Evolutionary conservation across 2,888 invertebrate genomes (phyloP), one percentile per base, ranked within the genome.

Genomic region (Apotomis betuletana): DNA sequence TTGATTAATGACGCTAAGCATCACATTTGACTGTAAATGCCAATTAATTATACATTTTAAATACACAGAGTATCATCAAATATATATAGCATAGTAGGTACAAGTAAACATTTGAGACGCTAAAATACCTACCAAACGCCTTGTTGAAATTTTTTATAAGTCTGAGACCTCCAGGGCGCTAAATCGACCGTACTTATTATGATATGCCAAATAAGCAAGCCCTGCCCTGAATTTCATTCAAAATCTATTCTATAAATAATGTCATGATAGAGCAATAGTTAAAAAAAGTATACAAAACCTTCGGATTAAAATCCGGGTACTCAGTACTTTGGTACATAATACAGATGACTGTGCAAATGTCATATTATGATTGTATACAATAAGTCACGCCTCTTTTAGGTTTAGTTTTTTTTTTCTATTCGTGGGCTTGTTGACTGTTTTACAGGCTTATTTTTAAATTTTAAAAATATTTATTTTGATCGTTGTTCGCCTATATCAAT

Each of bases 261-360:
- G 36, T 55, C 55, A 36, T 55, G 64, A 55, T 55, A 15, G 15
- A 63, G 54, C 52, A 5, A 15, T 65, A 5, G 5, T 10, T 15
- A 44, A n/a, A 46, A 57, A 46, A 41, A 55, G 27, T 44, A 55
- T 4, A 6, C 41, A 65, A 55, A 15, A 15, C 44, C 5, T 36
- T 12, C 27, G 55, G 44, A 27, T 57, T 27, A 9, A 64, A 44
- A 55, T 65, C 65, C 46, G 55, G 65, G 44, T 65, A 55, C 54
- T 65, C n/a, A 41, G 41, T 5, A 38, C 27, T 57, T 36, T 55
- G 55, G 12, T 36, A 57, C 36, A 57, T 57, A 27, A 57, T 9
- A 57, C 10, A 57, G 36, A 36, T 36, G 55, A 57, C 55, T 55
- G 15, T 9, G 55, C 55, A 55, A 41, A 6, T 41, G 41, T 5